Base-by-base conservation (phyloP, 2,113 vertebrate genomes). In the Hypocryptadius cinnamomeus region DNA sequence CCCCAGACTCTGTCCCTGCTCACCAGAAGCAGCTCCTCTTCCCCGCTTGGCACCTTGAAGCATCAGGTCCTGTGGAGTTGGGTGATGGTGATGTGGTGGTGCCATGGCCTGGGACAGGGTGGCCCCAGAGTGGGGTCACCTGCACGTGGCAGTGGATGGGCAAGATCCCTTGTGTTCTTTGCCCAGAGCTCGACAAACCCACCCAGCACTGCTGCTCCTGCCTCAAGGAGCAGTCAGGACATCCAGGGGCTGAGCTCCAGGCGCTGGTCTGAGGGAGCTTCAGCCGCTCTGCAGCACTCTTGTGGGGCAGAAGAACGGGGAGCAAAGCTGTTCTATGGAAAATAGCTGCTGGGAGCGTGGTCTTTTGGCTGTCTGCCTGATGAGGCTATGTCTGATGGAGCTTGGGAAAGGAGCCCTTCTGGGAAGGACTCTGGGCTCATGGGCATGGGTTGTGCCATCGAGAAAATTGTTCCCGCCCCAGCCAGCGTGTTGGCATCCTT, bases 41-140 rank as follows among this genome's bases (percentile, higher is more conserved):
- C 71, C 12, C 9, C 0, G 0, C 61, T 5, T 53, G 30, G 31
- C 0, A 1, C 48, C 57, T 74, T 1, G 1, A 40, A 91, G 64
- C 77, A 53, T 54, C 10, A 5, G 10, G 60, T 80, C 60, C 51
- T 1, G 2, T 2, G 4, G 42, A 83, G n/a, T 12, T 59, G 86
- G 73, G 19, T 10, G 65, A 10, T 56, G 74, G 70, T 28, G 44
- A 24, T 31, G 8, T 30, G 77, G 30, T 1, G 9, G 15, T 53
- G 60, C 66, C 16, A 0, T 10, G 35, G 35, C 24, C 59, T 20
- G 57, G 51, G 68, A 33, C 1, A 1, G 66, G 42, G 22, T 54
- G 51, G 42, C 64, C 69, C 21, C 1, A 1, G 16, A 7, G 35
- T 1, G 2, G 9, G 30, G 35, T 42, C 64, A 61, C 61, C 69